Percentiles rank a stretch among this genome's conserved stretches.
Conservation (phyloP, 2,113 vertebrate genomes). For the Bufo bufo region DNA sequence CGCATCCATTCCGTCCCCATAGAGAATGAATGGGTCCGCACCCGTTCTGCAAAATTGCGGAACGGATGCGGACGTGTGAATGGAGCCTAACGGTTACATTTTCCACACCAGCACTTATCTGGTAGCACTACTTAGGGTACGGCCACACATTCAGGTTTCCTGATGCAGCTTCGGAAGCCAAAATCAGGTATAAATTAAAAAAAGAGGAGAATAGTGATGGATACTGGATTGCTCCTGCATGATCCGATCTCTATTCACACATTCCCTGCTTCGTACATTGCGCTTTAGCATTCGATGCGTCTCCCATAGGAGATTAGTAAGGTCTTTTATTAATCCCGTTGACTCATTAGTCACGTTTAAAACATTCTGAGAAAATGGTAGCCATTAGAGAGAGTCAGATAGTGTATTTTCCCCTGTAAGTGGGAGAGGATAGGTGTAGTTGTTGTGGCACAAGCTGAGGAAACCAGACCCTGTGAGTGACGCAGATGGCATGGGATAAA, state of each 20-base stretch:
- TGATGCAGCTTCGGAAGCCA: no score
- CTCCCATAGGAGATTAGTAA: not conserved
- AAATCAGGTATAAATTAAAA: no score
- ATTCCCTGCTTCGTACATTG: not conserved
- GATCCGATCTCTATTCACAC: not conserved
- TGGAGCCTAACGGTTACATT: no score
- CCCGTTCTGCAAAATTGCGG: no score
- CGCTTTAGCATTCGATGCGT: no score
- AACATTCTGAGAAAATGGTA: not conserved
- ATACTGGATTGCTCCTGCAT: not conserved
- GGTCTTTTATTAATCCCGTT: not conserved
- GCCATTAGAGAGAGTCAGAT: not conserved
- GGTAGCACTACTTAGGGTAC: not conserved
- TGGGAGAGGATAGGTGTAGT: conserved; percentile 27
- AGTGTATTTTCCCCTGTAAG: not conserved
- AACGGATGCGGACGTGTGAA: no score
- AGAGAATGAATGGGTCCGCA: no score
- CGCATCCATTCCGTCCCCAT: no score
- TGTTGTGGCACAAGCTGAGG: conserved; percentile 28
- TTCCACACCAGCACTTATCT: no score
- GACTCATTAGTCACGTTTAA: conserved; percentile 8
- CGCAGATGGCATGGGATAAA: conserved; percentile 43
- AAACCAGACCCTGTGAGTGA: conserved; percentile 31
- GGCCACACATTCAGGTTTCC: no score
- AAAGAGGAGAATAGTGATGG: no score